A percentile compares a stretch with the other conserved stretches of the same genome.
These are phyloP conservation scores for Platorchestia sp. DNA, from an alignment of 1,140 invertebrate genomes.

Conservation along the genomic window DNA sequence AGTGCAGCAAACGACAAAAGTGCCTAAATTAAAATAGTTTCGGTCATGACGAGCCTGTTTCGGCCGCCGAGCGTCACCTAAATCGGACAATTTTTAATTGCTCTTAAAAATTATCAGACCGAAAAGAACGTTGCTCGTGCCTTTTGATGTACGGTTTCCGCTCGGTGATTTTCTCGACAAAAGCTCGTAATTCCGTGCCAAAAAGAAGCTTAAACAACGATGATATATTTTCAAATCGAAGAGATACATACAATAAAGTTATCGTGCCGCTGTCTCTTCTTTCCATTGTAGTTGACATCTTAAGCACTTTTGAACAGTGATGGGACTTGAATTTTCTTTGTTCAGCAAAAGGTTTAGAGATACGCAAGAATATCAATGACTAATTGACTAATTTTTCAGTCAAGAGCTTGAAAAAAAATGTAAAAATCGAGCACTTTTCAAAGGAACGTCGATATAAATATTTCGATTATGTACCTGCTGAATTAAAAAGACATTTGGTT, in stretches of 20 bases:
- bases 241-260: background rate
- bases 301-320: background rate
- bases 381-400: background rate
- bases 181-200: background rate
- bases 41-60: background rate
- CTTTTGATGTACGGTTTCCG: slow-evolving; percentile 6
- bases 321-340: background rate
- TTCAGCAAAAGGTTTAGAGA: background rate
- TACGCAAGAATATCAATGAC: background rate
- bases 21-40: slow-evolving; percentile 3
- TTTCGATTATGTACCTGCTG: background rate
- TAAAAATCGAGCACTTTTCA: background rate
- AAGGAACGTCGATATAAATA: background rate
- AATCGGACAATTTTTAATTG: slow-evolving; percentile 2
- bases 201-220: background rate
- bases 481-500: background rate
- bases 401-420: too few relatives aligned
- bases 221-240: background rate
- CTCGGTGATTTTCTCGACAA: background rate
- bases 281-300: background rate
- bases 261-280: background rate
- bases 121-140: background rate
- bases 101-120: background rate
- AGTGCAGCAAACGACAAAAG: background rate
- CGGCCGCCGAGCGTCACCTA: background rate